Conservation (phyloP, 2,797 vertebrate genomes). For the Rhinophrynus dorsalis region DNA sequence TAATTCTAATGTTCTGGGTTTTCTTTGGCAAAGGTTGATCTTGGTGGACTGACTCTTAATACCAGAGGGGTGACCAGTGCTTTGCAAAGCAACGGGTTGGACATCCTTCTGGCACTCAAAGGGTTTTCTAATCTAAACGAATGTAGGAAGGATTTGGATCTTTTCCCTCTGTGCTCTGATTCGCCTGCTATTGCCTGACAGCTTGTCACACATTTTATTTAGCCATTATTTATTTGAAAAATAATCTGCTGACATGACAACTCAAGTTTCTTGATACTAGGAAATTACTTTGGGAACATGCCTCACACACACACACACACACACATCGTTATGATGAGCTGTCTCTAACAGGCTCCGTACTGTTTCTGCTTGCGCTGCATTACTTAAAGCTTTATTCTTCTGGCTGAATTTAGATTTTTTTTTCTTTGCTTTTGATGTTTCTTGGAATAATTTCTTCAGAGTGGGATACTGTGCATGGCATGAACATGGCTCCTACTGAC, state of each 20-base stretch:
- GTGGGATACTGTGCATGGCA: not conserved
- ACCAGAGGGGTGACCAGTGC: too few species aligned
- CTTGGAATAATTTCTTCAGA: not conserved
- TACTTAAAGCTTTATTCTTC: constrained; percentile 2
- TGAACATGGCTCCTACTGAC: not conserved
- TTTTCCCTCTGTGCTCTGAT: not conserved
- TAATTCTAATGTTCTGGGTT: too few species aligned
- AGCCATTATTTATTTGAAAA: not conserved
- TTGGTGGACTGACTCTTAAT: too few species aligned
- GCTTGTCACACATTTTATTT: constrained; percentile 6
- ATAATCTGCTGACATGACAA: constrained; percentile 16
- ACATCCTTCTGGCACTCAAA: too few species aligned
- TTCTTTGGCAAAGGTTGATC: too few species aligned
- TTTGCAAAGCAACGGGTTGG: too few species aligned
- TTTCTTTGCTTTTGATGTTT: not conserved
- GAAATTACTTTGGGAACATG: constrained; percentile 6
- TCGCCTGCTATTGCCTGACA: too few species aligned
- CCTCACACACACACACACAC: too few species aligned
- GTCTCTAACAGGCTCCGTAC: not conserved
- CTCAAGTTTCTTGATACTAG: constrained; percentile 1
- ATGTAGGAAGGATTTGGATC: too few species aligned
- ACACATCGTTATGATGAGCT: not conserved
- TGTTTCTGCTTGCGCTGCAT: not conserved
- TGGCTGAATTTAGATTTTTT: not conserved
- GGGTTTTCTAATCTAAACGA: too few species aligned